phyloP scores from a whole-genome alignment of 2,888 invertebrate genomes.

The Dugesia japonica region DNA sequence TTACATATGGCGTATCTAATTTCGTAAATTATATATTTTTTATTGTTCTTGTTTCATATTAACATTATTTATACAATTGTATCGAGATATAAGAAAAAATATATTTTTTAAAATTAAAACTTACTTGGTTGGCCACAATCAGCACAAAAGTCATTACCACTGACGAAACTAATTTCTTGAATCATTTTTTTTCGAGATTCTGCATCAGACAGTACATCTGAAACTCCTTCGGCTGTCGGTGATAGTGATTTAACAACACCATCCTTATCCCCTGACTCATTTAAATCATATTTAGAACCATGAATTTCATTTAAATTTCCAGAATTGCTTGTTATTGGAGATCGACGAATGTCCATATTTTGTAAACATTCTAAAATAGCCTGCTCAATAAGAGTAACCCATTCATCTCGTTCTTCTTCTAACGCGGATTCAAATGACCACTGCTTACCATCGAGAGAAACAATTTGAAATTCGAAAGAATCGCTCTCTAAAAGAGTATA shows the following conservation, averaged over 20 bases:
- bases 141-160: constrained; percentile 71
- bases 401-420: constrained; percentile 51
- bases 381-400: constrained; percentile 49
- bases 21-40: too few relatives aligned
- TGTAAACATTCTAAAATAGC: constrained; percentile 80
- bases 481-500: constrained; percentile 42
- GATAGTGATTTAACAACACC: not conserved
- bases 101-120: constrained; percentile 42
- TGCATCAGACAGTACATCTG: not conserved
- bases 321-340: not conserved
- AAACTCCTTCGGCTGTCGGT: not conserved
- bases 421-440: constrained; percentile 91
- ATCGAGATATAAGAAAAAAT: not conserved
- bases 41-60: too few relatives aligned
- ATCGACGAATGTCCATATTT: constrained; percentile 40
- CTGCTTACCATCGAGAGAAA: constrained; percentile 71
- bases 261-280: not conserved
- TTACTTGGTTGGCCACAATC: constrained; percentile 76
- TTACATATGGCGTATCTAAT: too few relatives aligned
- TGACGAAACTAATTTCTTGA: constrained; percentile 45
- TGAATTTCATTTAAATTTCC: not conserved
- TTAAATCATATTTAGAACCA: not conserved
- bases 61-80: too few relatives aligned
- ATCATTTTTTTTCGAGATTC: constrained; percentile 36
- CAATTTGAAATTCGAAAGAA: constrained; percentile 72